Percentiles rank a stretch among this genome's conserved stretches.
These are phyloP conservation scores for Craterocephalus amniculus DNA, from an alignment of 2,797 vertebrate species.

Conservation along the genomic window DNA sequence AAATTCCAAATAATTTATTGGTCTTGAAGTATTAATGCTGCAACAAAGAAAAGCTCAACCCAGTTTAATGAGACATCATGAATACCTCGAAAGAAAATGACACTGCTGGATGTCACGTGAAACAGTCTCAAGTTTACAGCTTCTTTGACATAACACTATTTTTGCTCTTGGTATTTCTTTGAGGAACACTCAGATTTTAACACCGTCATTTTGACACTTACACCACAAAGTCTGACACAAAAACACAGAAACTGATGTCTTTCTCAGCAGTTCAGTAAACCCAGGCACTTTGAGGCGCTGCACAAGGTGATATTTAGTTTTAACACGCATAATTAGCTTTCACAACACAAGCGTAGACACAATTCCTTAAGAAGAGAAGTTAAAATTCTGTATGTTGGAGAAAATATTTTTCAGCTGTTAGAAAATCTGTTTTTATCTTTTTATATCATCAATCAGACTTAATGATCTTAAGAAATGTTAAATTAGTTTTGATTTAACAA, in stretches of 20 bases:
- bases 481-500: background rate
- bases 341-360: background rate
- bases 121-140: slow-evolving; percentile 5
- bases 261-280: slow-evolving; percentile 28
- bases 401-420: background rate
- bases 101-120: background rate
- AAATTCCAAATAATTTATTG: background rate
- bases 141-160: background rate
- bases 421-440: background rate
- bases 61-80: background rate
- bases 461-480: background rate
- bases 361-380: slow-evolving; percentile 1
- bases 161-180: slow-evolving; percentile 16
- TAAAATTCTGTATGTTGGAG: background rate
- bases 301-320: slow-evolving; percentile 32
- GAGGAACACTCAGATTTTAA: slow-evolving; percentile 45
- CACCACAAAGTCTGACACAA: slow-evolving; percentile 24
- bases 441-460: background rate
- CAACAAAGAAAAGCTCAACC: slow-evolving; percentile 9
- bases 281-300: slow-evolving; percentile 25
- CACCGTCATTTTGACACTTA: slow-evolving; percentile 37
- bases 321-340: slow-evolving; percentile 7
- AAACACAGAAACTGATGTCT: slow-evolving; percentile 19
- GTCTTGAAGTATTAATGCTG: background rate
- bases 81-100: background rate